Conservation (phyloP, 1,140 invertebrate species). For the Manduca sexta region DNA sequence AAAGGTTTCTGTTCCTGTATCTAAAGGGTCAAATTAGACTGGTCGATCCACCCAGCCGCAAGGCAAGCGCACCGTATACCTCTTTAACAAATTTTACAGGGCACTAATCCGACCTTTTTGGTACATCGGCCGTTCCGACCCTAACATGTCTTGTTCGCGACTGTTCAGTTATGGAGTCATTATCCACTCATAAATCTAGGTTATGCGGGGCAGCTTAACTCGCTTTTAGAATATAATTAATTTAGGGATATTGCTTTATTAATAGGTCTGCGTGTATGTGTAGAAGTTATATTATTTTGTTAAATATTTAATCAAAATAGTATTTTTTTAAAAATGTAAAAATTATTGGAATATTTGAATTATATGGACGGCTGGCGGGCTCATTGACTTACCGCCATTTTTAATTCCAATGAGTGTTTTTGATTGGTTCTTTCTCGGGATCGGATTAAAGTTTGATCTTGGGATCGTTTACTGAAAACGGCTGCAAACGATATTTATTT, state of each 20-base stretch:
- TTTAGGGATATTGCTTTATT: slow-evolving; percentile 32
- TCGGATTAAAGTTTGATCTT: too few relatives aligned
- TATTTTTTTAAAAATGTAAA: too few relatives aligned
- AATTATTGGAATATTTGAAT: too few relatives aligned
- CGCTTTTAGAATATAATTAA: slow-evolving; percentile 48
- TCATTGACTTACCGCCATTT: too few relatives aligned
- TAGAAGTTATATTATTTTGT: background rate
- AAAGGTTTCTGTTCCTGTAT: background rate
- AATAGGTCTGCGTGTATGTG: slow-evolving; percentile 12
- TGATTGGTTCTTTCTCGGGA: too few relatives aligned
- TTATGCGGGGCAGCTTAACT: slow-evolving; percentile 50
- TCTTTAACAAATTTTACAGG: slow-evolving; percentile 68
- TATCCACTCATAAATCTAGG: slow-evolving; percentile 64
- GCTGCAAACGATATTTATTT: too few relatives aligned
- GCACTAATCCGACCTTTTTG: slow-evolving; percentile 58
- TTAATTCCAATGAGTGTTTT: too few relatives aligned
- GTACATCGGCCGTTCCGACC: slow-evolving; percentile 25
- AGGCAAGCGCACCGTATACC: slow-evolving; percentile 49
- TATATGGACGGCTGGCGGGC: too few relatives aligned
- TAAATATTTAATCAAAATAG: too few relatives aligned
- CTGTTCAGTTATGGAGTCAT: slow-evolving; percentile 53
- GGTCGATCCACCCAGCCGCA: slow-evolving; percentile 28
- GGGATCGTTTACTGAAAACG: too few relatives aligned
- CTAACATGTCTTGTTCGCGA: slow-evolving; percentile 51
- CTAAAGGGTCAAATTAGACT: slow-evolving; percentile 27